phyloP scores from a whole-genome alignment of 1,140 invertebrate species.

The Drosophila pseudoananassae region DNA sequence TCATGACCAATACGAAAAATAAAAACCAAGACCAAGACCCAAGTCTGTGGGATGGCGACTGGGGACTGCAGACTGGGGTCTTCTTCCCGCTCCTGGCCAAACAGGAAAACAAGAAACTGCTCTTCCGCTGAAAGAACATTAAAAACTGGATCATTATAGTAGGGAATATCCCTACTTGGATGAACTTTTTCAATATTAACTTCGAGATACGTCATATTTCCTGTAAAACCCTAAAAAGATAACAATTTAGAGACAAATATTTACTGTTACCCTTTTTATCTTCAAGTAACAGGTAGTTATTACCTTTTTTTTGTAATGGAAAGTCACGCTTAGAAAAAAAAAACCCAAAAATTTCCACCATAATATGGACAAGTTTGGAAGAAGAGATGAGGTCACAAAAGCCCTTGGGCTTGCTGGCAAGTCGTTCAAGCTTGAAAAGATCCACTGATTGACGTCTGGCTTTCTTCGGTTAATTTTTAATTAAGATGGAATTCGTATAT shows the following conservation, averaged over 20 bases:
- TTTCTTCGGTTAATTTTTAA: conserved; percentile 43
- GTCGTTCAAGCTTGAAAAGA: conserved; percentile 26
- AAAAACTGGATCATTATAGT: not conserved
- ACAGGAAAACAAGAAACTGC: conserved; percentile 43
- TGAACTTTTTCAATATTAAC: not conserved
- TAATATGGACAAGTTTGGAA: conserved; percentile 12
- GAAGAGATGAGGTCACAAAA: conserved; percentile 50
- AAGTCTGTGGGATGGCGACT: conserved; percentile 25
- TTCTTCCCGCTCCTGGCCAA: conserved; percentile 17
- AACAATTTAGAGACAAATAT: conserved; percentile 36
- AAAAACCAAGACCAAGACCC: conserved; percentile 26
- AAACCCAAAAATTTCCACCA: conserved; percentile 34
- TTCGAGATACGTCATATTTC: not conserved
- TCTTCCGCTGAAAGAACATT: not conserved
- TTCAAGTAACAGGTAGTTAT: conserved; percentile 49
- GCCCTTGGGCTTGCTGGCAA: conserved; percentile 5
- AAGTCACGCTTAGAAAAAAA: conserved; percentile 31
- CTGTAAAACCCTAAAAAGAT: conserved; percentile 19
- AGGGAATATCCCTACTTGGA: not conserved
- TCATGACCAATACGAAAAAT: conserved; percentile 33
- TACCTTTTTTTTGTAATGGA: conserved; percentile 14
- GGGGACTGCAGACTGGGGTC: not conserved
- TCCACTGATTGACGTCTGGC: conserved; percentile 38
- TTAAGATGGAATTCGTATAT: conserved; percentile 31
- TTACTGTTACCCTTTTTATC: conserved; percentile 35